Base-by-base conservation (phyloP, 2,888 invertebrate genomes). In the Glaucopsyche alexis region DNA sequence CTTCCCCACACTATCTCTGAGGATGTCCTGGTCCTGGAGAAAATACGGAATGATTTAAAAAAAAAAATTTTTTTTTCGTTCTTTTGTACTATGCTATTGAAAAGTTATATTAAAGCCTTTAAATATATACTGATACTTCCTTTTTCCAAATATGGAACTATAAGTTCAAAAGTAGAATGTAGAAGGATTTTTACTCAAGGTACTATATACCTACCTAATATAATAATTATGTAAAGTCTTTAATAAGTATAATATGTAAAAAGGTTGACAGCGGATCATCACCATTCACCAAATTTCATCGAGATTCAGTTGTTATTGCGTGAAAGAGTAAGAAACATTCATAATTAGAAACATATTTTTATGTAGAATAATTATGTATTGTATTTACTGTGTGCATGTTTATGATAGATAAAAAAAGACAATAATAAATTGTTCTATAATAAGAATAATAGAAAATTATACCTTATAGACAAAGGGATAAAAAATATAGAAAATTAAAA, bases 21-120 rank as follows among this genome's bases (percentile, higher is more conserved):
- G 77, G 2, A 83, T 80, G 38, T 84, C 83, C 42, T 86, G 83
- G 77, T 89, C 90, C 90, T 90, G 42, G 72, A 76, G 72, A 73
- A 19, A 11, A 70, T 50, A 71, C 52, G 13, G 38, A 38, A 38
- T 65, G n/a, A 14, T 40, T 65, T 3, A 6, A 8, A 14, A 13
- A 50, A 47, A 19, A n/a, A 40, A 50, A 5, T 16, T 4, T 2
- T 16, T 7, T n/a, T 52, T 52, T 7, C 3, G 52, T 52, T 52
- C 52, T 16, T 50, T 50, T 7, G 8, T n/a, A 52, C 14, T 14
- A 8, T 8, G 8, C 14, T 47, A 50, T n/a, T 19, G 9, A 11
- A 5, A 1, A 55, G 55, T 8, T 50, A 7, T n/a, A n/a, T 14
- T 5, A 50, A 50, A 7, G 16, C 8, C 9, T 45, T n/a, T n/a